Conservation (phyloP, 2,797 vertebrate species). For the Brachyalestes nurse region DNA sequence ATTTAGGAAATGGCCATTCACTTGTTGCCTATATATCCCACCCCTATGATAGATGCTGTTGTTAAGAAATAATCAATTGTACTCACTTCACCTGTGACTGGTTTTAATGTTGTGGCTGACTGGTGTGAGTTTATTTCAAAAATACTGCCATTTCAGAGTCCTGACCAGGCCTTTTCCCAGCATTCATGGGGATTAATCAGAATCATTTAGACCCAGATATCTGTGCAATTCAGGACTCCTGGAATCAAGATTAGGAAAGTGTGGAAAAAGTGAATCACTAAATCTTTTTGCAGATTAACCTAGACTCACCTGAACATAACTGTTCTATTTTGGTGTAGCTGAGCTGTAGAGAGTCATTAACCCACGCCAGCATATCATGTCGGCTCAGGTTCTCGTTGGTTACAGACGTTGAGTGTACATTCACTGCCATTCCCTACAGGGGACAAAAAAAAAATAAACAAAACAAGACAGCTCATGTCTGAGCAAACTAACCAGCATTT, state of each 20-base stretch:
- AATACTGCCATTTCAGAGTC: neutral
- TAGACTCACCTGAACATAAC: slow-evolving; percentile 89
- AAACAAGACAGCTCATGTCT: neutral
- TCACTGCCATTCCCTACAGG: slow-evolving; percentile 92
- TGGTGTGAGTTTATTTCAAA: neutral
- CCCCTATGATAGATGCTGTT: too few relatives aligned
- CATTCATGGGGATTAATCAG: neutral
- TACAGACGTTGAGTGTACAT: slow-evolving; percentile 96
- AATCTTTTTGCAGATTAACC: neutral
- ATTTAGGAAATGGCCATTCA: too few relatives aligned
- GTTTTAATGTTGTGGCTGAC: too few relatives aligned
- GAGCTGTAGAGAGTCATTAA: slow-evolving; percentile 96
- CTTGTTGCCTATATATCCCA: too few relatives aligned
- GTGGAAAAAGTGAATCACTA: neutral
- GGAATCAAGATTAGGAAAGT: slow-evolving; percentile 3
- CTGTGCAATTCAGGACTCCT: neutral
- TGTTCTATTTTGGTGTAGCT: slow-evolving; percentile 97
- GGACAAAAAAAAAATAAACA: slow-evolving; percentile 5
- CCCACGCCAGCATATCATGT: slow-evolving; percentile 98
- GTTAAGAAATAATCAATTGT: too few relatives aligned
- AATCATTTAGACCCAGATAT: neutral
- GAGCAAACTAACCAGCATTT: neutral
- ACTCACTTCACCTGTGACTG: too few relatives aligned
- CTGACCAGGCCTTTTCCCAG: neutral
- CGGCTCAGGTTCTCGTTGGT: slow-evolving; percentile 97